A percentile compares a stretch with the other conserved stretches of the same genome.
Evolutionary conservation across 2,888 invertebrate species (phyloP).

Genomic region (Drosophila macrospina): DNA sequence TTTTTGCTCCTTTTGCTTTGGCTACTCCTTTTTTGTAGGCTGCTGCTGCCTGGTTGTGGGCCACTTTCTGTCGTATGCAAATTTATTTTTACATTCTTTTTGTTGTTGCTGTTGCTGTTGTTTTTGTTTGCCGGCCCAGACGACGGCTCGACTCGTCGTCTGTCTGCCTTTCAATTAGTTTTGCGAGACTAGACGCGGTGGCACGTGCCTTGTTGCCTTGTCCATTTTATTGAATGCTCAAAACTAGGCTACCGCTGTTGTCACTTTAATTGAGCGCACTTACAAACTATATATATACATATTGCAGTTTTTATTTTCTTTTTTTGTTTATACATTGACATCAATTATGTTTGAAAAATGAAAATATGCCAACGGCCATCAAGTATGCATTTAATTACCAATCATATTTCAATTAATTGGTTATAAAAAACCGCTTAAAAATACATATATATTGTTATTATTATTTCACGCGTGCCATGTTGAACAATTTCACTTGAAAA

Average conservation of each 20-base stretch:
- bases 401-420: conserved; percentile 82
- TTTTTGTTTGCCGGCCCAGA: conserved; percentile 27
- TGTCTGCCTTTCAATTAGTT: conserved; percentile 81
- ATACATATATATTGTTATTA: conserved; percentile 58
- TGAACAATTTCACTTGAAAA: conserved; percentile 58
- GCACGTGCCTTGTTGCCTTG: conserved; percentile 60
- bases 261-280: conserved; percentile 47
- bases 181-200: conserved; percentile 65
- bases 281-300: conserved; percentile 6
- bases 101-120: conserved; percentile 6
- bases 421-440: conserved; percentile 65
- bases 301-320: conserved; percentile 14
- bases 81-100: conserved; percentile 62
- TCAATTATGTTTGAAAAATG: conserved; percentile 61
- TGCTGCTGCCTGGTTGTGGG: conserved; percentile 40
- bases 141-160: conserved; percentile 46
- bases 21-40: conserved; percentile 50
- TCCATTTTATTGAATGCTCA: conserved; percentile 47
- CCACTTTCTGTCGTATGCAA: conserved; percentile 67
- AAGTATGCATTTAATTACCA: conserved; percentile 76
- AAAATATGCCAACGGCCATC: conserved; percentile 69
- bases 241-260: conserved; percentile 51
- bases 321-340: conserved; percentile 40
- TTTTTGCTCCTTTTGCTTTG: conserved; percentile 21
- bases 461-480: conserved; percentile 45